phyloP scores from a whole-genome alignment of 2,797 vertebrate genomes.

The Gadopsis marmoratus region DNA sequence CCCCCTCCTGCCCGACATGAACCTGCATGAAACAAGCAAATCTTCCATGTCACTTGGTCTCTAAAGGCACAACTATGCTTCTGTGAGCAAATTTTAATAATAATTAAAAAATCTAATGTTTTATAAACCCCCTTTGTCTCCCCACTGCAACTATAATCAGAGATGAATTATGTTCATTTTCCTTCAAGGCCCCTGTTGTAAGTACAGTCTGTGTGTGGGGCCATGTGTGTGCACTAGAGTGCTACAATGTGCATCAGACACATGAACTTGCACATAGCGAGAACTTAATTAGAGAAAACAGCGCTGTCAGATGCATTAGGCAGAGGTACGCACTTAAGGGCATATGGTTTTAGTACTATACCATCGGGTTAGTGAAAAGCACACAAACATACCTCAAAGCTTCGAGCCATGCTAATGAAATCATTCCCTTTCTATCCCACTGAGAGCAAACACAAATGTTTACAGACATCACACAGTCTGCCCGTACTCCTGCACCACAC shows the following conservation, averaged over 20 bases:
- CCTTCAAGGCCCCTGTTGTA: constrained; percentile 75
- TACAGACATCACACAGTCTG: constrained; percentile 81
- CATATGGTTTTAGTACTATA: constrained; percentile 87
- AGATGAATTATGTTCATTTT: constrained; percentile 77
- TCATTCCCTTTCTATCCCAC: constrained; percentile 81
- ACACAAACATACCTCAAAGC: constrained; percentile 86
- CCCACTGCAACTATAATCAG: constrained; percentile 66
- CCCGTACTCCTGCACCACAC: constrained; percentile 71
- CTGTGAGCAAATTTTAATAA: constrained; percentile 49
- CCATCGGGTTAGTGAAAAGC: constrained; percentile 81
- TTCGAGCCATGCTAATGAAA: constrained; percentile 86
- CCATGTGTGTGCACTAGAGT: constrained; percentile 65
- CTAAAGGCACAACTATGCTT: constrained; percentile 47
- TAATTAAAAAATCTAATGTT: constrained; percentile 49
- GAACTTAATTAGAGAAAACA: constrained; percentile 89
- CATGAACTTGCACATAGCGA: constrained; percentile 77
- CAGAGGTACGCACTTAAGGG: constrained; percentile 86
- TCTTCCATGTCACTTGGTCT: constrained; percentile 45
- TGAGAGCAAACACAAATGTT: constrained; percentile 84
- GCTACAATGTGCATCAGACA: constrained; percentile 81
- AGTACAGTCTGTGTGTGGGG: constrained; percentile 47
- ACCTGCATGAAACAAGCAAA: constrained; percentile 39
- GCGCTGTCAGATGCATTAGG: constrained; percentile 89
- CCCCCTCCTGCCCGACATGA: constrained; percentile 13
- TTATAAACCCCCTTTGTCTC: constrained; percentile 57